Evolutionary conservation across 2,113 vertebrate species (phyloP).

Genomic region (Amphilophus citrinellus): DNA sequence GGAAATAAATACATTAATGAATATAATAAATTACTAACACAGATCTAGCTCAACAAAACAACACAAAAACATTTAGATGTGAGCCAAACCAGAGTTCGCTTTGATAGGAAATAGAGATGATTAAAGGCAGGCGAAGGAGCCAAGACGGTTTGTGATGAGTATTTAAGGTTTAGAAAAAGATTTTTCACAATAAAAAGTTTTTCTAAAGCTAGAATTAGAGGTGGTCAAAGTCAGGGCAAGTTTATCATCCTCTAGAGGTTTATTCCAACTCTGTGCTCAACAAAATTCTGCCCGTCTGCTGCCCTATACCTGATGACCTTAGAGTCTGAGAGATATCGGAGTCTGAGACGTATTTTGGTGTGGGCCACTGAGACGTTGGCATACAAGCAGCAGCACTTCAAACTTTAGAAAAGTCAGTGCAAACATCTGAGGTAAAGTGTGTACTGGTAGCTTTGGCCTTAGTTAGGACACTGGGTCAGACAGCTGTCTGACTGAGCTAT

Average conservation of each 20-base stretch:
- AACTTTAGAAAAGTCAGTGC: neutral
- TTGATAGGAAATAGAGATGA: neutral
- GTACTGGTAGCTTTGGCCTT: neutral
- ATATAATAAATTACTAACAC: neutral
- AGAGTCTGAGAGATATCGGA: neutral
- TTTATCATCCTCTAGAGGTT: neutral
- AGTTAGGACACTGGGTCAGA: neutral
- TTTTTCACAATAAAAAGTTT: neutral
- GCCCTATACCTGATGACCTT: neutral
- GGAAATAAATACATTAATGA: slow-evolving; percentile 1
- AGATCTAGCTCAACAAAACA: neutral
- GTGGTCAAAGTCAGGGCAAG: neutral
- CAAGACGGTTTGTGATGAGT: neutral
- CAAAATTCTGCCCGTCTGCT: neutral
- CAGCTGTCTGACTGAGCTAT: neutral
- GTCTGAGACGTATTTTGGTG: neutral
- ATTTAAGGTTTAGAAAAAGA: neutral
- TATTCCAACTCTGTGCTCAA: neutral
- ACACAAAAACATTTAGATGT: too few species aligned
- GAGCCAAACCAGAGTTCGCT: neutral
- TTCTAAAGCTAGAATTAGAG: neutral
- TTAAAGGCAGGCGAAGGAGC: neutral
- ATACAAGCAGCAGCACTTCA: neutral
- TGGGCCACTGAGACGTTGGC: neutral
- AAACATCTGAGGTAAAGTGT: neutral